Base-by-base conservation (phyloP, 2,888 invertebrate species). In the Andrena dorsata region DNA sequence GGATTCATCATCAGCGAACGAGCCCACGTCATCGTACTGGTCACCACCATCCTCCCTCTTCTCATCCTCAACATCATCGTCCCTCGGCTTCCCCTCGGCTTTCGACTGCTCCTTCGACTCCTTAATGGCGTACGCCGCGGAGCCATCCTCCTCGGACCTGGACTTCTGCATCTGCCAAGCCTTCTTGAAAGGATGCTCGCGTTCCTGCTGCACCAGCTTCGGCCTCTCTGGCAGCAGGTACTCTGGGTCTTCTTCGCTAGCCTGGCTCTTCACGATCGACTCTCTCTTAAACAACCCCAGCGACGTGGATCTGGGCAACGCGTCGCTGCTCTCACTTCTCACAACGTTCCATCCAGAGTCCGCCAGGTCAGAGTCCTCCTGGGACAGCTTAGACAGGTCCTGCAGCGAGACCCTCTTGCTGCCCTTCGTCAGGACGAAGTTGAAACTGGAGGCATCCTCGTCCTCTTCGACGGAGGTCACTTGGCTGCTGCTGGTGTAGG, bases 101-200 rank as follows among this genome's bases (percentile, higher is more conserved):
- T 35, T 58, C 7, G 64, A 3, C 13, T 77, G 74, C 13, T 83
- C 81, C 23, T 69, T 85, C 13, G 61, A 16, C 60, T 88, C 88
- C 30, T 72, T 84, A 4, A 88, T 76, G 7, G 2, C 32, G 8
- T 86, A 88, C 7, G 88, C 90, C 6, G 88, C 90, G 0, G 91
- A 85, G 53, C 92, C 90, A 26, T 94, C 93, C 68, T 94, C 94
- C 70, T 94, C 94, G 0, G 94, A 94, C 6, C 92, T 86, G 2
- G 93, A 93, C 56, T 94, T 94, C 61, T 94, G 94, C 88, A 93
- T 88, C 74, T 94, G 94, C 94, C 94, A 94, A 7, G 93, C 94
- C 68, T 92, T 93, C 68, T 93, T 93, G 41, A 94, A 93, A 0
- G 94, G 94, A 88, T 94, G 94, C 69, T 93, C 93, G 20, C 93